Evolutionary conservation across 2,113 vertebrate genomes (phyloP).

Genomic region (Hyperoodon ampullatus): DNA sequence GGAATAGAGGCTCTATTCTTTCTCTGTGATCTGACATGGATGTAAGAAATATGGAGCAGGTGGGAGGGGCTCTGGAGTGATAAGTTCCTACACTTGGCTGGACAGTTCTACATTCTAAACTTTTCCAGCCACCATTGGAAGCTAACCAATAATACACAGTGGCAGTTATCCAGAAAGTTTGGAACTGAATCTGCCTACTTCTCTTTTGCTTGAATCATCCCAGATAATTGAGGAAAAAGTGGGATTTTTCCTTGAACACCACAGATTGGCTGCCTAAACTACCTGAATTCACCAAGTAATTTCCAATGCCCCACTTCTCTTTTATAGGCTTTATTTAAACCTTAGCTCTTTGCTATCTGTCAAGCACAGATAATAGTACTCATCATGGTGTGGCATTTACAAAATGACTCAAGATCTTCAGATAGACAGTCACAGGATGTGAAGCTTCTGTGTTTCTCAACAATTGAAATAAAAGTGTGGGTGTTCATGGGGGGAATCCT

Average conservation of each 20-base stretch:
- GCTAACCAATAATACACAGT: background rate
- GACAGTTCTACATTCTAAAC: background rate
- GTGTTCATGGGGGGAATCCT: constrained; percentile 45
- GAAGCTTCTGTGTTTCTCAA: constrained; percentile 40
- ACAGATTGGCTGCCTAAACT: background rate
- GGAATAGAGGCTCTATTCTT: background rate
- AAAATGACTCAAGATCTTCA: constrained; percentile 47
- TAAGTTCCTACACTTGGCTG: background rate
- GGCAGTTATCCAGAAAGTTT: background rate
- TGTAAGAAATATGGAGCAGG: background rate
- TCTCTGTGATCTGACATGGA: background rate
- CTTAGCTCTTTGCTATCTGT: background rate
- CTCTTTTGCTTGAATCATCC: background rate
- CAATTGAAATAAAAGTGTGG: constrained; percentile 26
- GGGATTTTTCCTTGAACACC: background rate
- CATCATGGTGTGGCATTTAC: constrained; percentile 10
- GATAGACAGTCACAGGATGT: background rate
- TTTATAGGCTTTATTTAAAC: background rate
- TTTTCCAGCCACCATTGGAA: background rate
- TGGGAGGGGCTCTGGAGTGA: background rate
- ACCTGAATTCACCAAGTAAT: background rate
- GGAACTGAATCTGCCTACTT: background rate
- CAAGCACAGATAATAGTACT: background rate
- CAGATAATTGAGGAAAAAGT: background rate
- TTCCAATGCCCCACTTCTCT: background rate